These are phyloP conservation scores for Drosophila parthenogenetica DNA, from an alignment of 2,888 invertebrate genomes.

Conservation along the genomic window DNA sequence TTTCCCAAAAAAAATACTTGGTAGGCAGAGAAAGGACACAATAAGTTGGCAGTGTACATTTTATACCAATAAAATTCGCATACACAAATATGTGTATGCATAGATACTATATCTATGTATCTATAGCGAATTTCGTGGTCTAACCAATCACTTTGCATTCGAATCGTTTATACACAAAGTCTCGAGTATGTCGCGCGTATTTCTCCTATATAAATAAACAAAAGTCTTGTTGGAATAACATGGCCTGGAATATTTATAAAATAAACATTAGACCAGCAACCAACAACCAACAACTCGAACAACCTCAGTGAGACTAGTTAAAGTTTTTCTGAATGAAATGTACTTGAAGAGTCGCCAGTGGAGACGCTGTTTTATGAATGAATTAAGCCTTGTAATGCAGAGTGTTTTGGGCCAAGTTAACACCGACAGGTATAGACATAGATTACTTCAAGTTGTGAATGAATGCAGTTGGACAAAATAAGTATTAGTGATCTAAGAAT, in stretches of 20 bases:
- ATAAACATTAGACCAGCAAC: conserved; percentile 72
- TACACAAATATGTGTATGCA: conserved; percentile 1
- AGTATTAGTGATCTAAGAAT: too few species aligned
- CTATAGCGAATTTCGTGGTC: conserved; percentile 33
- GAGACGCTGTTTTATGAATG: conserved; percentile 55
- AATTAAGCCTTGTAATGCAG: conserved; percentile 46
- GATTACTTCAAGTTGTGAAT: conserved; percentile 23
- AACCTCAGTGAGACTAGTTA: conserved; percentile 38
- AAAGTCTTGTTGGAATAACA: conserved; percentile 77
- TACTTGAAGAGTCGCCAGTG: conserved; percentile 29
- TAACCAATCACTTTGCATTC: conserved; percentile 37
- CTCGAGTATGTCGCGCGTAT: conserved; percentile 74
- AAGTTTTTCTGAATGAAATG: conserved; percentile 55
- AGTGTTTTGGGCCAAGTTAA: conserved; percentile 26
- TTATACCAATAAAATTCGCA: conserved; percentile 17
- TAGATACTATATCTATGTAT: conserved; percentile 26
- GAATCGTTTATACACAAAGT: conserved; percentile 44
- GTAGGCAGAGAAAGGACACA: not conserved
- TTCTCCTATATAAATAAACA: conserved; percentile 70
- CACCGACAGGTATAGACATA: conserved; percentile 32
- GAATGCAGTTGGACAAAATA: not conserved
- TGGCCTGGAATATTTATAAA: conserved; percentile 74
- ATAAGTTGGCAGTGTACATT: not conserved
- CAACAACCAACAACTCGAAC: conserved; percentile 23
- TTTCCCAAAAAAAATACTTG: not conserved